A percentile compares a stretch with the other conserved stretches of the same genome.
Conservation (phyloP, 2,113 vertebrate species). For the Brachypodius melanocephalos region DNA sequence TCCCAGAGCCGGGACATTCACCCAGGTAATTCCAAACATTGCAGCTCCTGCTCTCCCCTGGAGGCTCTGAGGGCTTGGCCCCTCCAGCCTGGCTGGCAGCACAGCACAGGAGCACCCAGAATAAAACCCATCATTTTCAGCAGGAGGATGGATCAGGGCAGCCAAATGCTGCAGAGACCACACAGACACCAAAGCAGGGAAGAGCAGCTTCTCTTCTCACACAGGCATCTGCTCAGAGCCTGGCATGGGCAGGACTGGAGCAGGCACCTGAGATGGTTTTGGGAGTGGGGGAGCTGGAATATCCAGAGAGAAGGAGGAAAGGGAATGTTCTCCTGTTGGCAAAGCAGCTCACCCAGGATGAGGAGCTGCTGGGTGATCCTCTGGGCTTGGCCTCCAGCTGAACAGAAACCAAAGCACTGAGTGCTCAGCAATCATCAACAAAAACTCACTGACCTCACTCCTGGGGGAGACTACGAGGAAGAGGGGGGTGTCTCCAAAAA, state of each 20-base stretch:
- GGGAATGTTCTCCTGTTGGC: background rate
- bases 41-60: background rate
- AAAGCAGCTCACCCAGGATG: background rate
- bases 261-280: background rate
- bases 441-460: background rate
- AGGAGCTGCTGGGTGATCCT: background rate
- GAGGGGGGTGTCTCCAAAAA: background rate
- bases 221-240: fast-evolving
- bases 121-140: background rate
- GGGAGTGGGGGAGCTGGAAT: background rate
- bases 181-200: too few relatives aligned
- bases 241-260: fast-evolving
- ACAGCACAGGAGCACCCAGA: background rate
- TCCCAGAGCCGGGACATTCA: background rate
- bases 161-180: background rate
- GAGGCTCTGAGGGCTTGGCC: background rate
- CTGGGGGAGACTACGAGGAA: background rate
- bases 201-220: background rate
- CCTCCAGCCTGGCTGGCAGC: background rate
- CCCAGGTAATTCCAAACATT: fast-evolving
- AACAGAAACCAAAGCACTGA: background rate
- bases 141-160: background rate
- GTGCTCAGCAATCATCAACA: background rate
- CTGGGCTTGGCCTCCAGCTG: background rate
- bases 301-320: background rate